phyloP scores from a whole-genome alignment of 2,888 invertebrate genomes.

The Empis stercorea region DNA sequence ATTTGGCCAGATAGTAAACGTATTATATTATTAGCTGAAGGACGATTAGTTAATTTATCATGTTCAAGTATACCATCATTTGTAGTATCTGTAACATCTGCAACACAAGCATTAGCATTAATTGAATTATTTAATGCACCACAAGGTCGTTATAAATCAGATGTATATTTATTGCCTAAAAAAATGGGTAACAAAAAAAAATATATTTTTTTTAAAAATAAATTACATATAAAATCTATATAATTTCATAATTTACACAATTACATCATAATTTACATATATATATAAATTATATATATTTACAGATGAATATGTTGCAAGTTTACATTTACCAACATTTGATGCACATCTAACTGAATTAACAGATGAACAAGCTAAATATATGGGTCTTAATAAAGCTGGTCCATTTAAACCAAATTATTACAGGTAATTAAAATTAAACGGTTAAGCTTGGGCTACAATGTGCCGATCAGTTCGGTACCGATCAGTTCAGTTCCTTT shows the following conservation, averaged over 20 bases:
- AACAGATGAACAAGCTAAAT: conserved; percentile 93
- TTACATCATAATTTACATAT: no score
- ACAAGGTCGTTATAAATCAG: conserved; percentile 85
- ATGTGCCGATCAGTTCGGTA: no score
- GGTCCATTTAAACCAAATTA: conserved; percentile 99
- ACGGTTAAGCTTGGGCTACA: no score
- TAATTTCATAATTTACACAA: no score
- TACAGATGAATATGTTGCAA: conserved; percentile 94
- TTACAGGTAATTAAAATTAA: conserved; percentile 56
- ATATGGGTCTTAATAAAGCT: conserved; percentile 92
- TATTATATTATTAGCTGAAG: conserved; percentile 86
- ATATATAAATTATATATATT: neutral
- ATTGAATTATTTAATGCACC: conserved; percentile 97
- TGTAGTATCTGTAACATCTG: conserved; percentile 94
- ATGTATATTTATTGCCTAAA: conserved; percentile 94
- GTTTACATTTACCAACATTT: conserved; percentile 90
- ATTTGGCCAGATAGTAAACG: conserved; percentile 97
- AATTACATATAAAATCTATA: no score
- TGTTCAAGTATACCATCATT: conserved; percentile 96
- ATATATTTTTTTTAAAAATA: no score
- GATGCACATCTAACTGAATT: conserved; percentile 95
- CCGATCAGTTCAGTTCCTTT: no score
- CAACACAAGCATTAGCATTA: conserved; percentile 90
- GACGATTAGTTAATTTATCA: conserved; percentile 87
- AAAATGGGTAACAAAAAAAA: conserved; percentile 93